Evolutionary conservation across 1,140 invertebrate species (phyloP).

Genomic region (Helicoverpa zea): DNA sequence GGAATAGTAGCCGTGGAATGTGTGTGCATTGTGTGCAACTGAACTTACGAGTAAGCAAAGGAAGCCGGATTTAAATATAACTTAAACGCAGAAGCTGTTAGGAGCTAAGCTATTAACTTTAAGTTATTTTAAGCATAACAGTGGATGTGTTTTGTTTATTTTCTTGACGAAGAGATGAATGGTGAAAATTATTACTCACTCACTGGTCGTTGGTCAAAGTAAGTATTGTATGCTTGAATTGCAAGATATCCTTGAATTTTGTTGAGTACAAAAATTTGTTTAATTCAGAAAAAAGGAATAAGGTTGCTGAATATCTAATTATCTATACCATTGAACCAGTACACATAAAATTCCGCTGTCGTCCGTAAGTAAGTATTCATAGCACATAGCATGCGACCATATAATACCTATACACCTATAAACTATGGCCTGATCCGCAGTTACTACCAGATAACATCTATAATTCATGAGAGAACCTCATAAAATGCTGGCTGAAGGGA

Average conservation of each 20-base stretch:
- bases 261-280: background rate
- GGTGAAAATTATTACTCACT: no score
- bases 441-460: constrained; percentile 1
- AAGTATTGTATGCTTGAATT: no score
- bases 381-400: background rate
- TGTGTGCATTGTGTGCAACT: constrained; percentile 22
- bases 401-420: background rate
- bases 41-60: background rate
- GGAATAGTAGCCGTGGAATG: constrained; percentile 28
- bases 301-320: background rate
- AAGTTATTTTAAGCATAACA: background rate
- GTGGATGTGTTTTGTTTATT: background rate
- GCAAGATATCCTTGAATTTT: no score
- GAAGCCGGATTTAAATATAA: background rate
- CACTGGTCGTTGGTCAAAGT: background rate
- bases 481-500: constrained; percentile 25
- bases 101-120: background rate
- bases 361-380: constrained; percentile 7
- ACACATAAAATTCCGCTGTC: background rate
- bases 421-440: background rate
- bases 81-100: constrained; percentile 2
- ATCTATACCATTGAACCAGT: background rate
- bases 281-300: background rate
- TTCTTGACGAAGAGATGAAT: background rate
- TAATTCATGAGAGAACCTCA: constrained; percentile 35